Evolutionary conservation across 2,888 invertebrate species (phyloP).

Genomic region (Drosophila merina): DNA sequence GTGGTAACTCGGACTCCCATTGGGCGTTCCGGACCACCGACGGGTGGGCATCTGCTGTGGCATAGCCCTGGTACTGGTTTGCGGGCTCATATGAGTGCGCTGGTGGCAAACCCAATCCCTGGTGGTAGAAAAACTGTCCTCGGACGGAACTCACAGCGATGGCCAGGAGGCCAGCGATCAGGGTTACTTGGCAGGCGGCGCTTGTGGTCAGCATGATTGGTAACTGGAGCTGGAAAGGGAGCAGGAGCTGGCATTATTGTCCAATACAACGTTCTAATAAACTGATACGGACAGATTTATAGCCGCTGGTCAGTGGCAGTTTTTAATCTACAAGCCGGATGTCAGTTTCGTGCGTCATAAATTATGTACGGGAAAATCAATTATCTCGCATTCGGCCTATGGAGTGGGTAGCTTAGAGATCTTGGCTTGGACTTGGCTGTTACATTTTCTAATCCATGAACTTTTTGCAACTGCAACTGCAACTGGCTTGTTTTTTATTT

Average conservation of each 20-base stretch:
- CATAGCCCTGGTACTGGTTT: slow-evolving; percentile 68
- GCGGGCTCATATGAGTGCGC: slow-evolving; percentile 39
- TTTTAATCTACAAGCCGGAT: slow-evolving; percentile 66
- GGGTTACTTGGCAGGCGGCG: slow-evolving; percentile 47
- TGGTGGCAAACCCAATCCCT: slow-evolving; percentile 50
- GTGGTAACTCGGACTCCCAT: slow-evolving; percentile 89
- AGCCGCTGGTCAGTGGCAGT: slow-evolving; percentile 58
- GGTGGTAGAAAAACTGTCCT: slow-evolving; percentile 77
- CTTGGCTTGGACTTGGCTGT: slow-evolving; percentile 25
- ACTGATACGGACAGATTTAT: slow-evolving; percentile 69
- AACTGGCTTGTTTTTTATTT: slow-evolving; percentile 39
- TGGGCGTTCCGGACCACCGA: slow-evolving; percentile 90
- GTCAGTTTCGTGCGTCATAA: slow-evolving; percentile 78
- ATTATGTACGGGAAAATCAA: slow-evolving; percentile 79
- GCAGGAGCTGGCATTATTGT: slow-evolving; percentile 35
- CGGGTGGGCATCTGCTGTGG: slow-evolving; percentile 86
- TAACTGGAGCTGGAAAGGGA: slow-evolving; percentile 41
- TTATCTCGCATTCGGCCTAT: slow-evolving; percentile 60
- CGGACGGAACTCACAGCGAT: slow-evolving; percentile 29
- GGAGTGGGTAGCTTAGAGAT: slow-evolving; percentile 39
- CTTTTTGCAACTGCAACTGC: slow-evolving; percentile 61
- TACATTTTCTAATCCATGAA: slow-evolving; percentile 65
- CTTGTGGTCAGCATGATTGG: slow-evolving; percentile 51
- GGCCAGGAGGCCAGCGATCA: slow-evolving; percentile 49
- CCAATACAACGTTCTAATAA: slow-evolving; percentile 56